Conservation (phyloP, 2,113 vertebrate species). For the Rhegmatorhina hoffmannsi region DNA sequence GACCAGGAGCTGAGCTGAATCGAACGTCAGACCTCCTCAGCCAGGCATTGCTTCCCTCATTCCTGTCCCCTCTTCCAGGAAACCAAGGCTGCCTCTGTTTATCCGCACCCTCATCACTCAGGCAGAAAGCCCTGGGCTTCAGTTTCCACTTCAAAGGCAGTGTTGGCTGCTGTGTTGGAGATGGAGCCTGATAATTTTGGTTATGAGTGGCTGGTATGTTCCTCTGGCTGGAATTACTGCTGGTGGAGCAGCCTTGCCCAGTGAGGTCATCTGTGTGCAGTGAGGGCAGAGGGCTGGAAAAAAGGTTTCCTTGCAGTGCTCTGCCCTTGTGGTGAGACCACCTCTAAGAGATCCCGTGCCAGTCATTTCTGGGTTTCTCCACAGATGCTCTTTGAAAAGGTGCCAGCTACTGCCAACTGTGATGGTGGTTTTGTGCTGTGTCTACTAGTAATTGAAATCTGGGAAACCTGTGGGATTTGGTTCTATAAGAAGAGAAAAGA, state of each 20-base stretch:
- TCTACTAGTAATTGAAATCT: neutral
- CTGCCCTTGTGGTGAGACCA: slow-evolving; percentile 55
- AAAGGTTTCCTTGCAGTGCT: neutral
- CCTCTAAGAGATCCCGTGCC: slow-evolving; percentile 48
- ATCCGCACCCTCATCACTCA: neutral
- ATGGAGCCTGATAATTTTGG: slow-evolving; percentile 63
- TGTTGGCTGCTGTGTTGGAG: slow-evolving; percentile 43
- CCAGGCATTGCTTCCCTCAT: neutral
- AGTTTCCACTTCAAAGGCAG: slow-evolving; percentile 57
- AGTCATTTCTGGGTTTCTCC: neutral
- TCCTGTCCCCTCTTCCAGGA: slow-evolving; percentile 28
- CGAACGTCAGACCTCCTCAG: neutral
- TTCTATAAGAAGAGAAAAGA: neutral
- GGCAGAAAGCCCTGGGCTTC: slow-evolving; percentile 24
- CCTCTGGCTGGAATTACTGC: slow-evolving; percentile 17
- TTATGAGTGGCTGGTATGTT: slow-evolving; percentile 49
- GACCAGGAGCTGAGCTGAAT: neutral
- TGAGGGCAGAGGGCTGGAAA: neutral
- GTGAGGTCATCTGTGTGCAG: slow-evolving; percentile 32
- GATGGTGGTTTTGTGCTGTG: neutral
- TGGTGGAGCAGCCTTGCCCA: neutral
- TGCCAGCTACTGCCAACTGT: neutral
- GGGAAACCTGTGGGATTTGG: neutral
- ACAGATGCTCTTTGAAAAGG: slow-evolving; percentile 2
- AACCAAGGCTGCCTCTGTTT: slow-evolving; percentile 11